Evolutionary conservation across 2,113 vertebrate species (phyloP).

Genomic region (Ursus arctos): DNA sequence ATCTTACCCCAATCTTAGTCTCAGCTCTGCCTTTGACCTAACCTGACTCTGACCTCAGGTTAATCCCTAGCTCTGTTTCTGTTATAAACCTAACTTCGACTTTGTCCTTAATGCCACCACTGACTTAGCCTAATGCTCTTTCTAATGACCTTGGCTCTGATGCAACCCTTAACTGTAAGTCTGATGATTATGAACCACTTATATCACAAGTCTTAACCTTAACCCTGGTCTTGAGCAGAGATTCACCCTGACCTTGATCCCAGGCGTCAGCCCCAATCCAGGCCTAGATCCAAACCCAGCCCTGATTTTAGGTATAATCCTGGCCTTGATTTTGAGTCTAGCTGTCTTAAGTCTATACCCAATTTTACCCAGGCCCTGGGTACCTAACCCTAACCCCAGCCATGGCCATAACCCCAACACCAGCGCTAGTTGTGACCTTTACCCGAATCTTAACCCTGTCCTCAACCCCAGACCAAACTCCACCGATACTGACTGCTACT

Average conservation of each 20-base stretch:
- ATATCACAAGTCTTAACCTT: not conserved
- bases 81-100: not conserved
- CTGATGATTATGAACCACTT: not conserved
- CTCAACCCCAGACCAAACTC: not conserved
- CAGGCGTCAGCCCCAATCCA: not conserved
- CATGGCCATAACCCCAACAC: not conserved
- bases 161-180: not conserved
- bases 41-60: not conserved
- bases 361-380: not conserved
- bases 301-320: not conserved
- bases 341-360: not conserved
- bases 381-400: not conserved
- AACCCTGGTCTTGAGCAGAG: not conserved
- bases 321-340: not conserved
- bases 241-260: not conserved
- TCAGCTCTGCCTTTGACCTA: not conserved
- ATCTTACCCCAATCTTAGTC: not conserved
- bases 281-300: not conserved
- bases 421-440: not conserved
- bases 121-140: not conserved
- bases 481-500: not conserved
- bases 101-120: not conserved
- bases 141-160: not conserved
- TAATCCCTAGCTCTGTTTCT: not conserved
- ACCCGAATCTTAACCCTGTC: not conserved